These are phyloP conservation scores for Kryptolebias ocellatus DNA, from an alignment of 2,797 vertebrate species.

Conservation along the genomic window DNA sequence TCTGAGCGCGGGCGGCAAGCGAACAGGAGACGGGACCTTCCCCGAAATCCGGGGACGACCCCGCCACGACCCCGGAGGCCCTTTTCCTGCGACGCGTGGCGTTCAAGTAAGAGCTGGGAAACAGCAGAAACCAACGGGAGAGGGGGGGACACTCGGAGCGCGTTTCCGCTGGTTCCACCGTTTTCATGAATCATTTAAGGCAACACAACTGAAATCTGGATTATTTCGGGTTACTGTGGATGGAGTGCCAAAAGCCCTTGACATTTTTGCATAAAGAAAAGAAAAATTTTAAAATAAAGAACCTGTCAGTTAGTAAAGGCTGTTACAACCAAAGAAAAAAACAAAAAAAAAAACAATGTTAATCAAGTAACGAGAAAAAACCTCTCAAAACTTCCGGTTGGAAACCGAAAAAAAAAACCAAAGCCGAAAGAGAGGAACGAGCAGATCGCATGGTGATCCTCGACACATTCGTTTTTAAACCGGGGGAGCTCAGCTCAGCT, in stretches of 20 bases:
- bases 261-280: conserved; percentile 85
- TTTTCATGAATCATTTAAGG: conserved; percentile 81
- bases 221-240: conserved; percentile 90
- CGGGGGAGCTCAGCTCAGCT: conserved; percentile 32
- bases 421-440: conserved; percentile 29
- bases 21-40: conserved; percentile 25
- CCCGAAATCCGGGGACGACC: too few species aligned
- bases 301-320: conserved; percentile 80
- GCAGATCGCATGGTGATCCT: conserved; percentile 35
- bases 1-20: conserved; percentile 9
- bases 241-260: conserved; percentile 90
- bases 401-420: conserved; percentile 30
- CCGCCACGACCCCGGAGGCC: too few species aligned
- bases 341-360: conserved; percentile 26
- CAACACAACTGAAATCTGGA: conserved; percentile 86
- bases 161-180: conserved; percentile 69
- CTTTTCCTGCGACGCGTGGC: conserved; percentile 29
- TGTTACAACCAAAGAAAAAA: conserved; percentile 63
- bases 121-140: conserved; percentile 23
- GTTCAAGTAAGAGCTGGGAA: conserved; percentile 15
- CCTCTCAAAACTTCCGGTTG: conserved; percentile 70
- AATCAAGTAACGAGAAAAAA: conserved; percentile 69
- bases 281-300: conserved; percentile 46
- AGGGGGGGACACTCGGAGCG: conserved; percentile 59
- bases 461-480: conserved; percentile 38